phyloP scores from a whole-genome alignment of 2,113 vertebrate genomes.

The Mesoclemmys tuberculata region DNA sequence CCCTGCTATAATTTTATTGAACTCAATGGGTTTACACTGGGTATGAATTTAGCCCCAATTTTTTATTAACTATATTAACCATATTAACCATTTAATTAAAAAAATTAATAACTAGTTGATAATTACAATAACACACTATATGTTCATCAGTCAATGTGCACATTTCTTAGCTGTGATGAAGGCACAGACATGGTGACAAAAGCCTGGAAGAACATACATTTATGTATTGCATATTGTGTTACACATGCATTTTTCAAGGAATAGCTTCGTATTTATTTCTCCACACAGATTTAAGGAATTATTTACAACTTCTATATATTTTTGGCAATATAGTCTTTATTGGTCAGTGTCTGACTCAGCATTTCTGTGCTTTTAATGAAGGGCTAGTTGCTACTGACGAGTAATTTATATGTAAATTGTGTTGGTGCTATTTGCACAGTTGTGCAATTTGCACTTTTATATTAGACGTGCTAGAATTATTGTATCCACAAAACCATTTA shows the following conservation, averaged over 20 bases:
- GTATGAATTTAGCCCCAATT: background rate
- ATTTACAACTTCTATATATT: conserved; percentile 38
- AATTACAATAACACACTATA: background rate
- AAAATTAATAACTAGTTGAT: background rate
- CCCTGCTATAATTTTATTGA: background rate
- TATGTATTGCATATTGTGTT: background rate
- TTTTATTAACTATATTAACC: background rate
- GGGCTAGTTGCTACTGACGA: background rate
- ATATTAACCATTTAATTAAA: background rate
- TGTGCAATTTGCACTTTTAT: conserved; percentile 68
- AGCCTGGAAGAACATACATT: background rate
- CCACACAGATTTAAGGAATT: background rate
- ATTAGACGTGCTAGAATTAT: conserved; percentile 35
- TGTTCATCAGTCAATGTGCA: background rate
- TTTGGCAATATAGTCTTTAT: conserved; percentile 46
- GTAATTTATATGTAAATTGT: conserved; percentile 38
- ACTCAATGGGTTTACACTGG: background rate
- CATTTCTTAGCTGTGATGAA: background rate
- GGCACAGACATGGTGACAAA: background rate
- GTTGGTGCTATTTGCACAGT: conserved; percentile 50
- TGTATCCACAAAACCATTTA: conserved; percentile 47
- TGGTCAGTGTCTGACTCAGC: conserved; percentile 45
- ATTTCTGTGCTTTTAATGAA: conserved; percentile 36
- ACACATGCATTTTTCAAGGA: background rate
- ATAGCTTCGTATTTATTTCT: background rate